Evolutionary conservation across 2,113 vertebrate genomes (phyloP), one percentile per base, ranked within the genome.

Genomic region (Physeter macrocephalus): DNA sequence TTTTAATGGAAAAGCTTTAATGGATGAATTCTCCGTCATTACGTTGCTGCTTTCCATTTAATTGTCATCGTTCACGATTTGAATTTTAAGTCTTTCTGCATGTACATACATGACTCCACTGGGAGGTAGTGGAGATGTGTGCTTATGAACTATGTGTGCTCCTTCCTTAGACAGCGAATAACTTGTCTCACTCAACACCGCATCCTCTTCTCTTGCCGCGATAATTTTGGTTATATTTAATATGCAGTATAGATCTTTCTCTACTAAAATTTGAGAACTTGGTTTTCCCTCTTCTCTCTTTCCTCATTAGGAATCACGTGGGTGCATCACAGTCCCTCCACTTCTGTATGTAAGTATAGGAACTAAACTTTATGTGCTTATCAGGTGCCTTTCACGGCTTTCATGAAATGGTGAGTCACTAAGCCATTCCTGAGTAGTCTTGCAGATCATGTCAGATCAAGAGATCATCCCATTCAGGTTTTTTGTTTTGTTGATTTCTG

Each of bases 1-100:
- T 95, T 81, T 61, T 64, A 94, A 90, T 95, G 93, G 90, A 94
- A 97, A 97, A 95, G 57, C n/a, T 97, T 96, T 62, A 81, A 77
- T 88, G 27, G 91, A 95, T 34, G 52, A 93, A 57, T 95, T 96
- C 85, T 88, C 54, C 39, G 15, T 57, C 91, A 92, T 27, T 49
- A 95, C 43, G 10, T 72, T 90, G 11, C 34, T 83, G n/a, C 29
- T 94, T 84, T 90, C 43, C 54, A 17, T 84, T 84, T 74, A 57
- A 59, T 94, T 93, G 66, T 29, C 64, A 80, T 57, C 43, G 27
- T 88, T 86, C 43, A 10, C 4, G 83, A 12, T 88, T 94, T 75
- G 18, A 62, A 72, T 92, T 91, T 67, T 82, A 83, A 80, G 12
- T 43, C 39, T 85, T 84, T 78, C 57, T 78, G 31, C 36, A 5